Conservation (phyloP, 2,888 invertebrate species). For the Ferdinandea cuprea region DNA sequence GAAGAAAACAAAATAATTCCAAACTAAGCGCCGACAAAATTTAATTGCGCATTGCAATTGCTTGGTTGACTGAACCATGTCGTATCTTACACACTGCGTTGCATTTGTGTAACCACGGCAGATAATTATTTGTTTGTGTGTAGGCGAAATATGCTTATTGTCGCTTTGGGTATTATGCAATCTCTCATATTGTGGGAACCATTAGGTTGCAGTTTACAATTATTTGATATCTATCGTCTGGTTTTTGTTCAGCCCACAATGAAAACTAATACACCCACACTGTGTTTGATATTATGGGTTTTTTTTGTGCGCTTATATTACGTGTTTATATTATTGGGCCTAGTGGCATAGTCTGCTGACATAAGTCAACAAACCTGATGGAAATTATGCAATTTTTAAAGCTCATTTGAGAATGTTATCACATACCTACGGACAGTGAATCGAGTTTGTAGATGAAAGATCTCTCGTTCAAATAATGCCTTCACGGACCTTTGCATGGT, state of each 20-base stretch:
- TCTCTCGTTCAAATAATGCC: too few species aligned
- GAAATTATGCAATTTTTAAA: constrained; percentile 22
- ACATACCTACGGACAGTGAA: too few species aligned
- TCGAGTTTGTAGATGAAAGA: too few species aligned
- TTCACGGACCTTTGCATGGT: too few species aligned
- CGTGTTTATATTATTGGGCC: background rate
- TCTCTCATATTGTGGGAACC: constrained; percentile 24
- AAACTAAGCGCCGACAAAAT: background rate
- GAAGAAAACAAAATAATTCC: too few species aligned
- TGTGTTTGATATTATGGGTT: background rate
- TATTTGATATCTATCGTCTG: constrained; percentile 18
- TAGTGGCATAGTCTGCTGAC: constrained; percentile 29
- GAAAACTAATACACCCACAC: background rate
- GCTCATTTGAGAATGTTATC: background rate
- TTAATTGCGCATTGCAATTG: constrained; percentile 15
- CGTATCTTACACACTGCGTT: background rate
- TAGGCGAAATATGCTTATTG: constrained; percentile 41
- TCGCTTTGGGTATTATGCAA: constrained; percentile 25
- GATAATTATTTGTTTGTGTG: constrained; percentile 37
- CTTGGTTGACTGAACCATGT: background rate
- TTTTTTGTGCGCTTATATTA: constrained; percentile 2
- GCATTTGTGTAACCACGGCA: constrained; percentile 10
- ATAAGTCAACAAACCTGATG: constrained; percentile 37
- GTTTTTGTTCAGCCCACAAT: constrained; percentile 27
- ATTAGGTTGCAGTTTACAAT: constrained; percentile 29